phyloP scores from a whole-genome alignment of 2,888 invertebrate species.

The Nemurella pictetii region DNA sequence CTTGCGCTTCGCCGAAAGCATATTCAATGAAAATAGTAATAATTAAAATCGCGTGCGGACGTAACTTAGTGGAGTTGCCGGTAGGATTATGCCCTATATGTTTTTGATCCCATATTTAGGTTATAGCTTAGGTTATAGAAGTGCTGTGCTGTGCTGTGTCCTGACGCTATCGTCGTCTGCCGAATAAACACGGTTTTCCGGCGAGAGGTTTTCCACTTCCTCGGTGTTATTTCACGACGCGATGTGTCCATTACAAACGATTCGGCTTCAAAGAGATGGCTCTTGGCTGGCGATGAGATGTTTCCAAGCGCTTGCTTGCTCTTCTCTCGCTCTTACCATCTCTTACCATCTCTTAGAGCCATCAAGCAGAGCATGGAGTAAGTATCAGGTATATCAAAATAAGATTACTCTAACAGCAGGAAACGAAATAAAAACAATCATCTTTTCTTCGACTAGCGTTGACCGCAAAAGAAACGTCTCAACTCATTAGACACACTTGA shows the following conservation, averaged over 20 bases:
- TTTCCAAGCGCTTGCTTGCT: background rate
- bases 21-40: conserved; percentile 16
- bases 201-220: background rate
- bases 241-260: background rate
- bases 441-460: background rate
- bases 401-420: background rate
- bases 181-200: background rate
- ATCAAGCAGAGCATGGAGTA: background rate
- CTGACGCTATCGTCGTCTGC: background rate
- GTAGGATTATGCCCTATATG: background rate
- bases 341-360: too few relatives aligned
- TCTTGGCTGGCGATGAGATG: background rate
- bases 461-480: conserved; percentile 19
- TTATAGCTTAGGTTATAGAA: too few relatives aligned
- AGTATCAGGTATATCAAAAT: background rate
- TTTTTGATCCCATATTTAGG: background rate
- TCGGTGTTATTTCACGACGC: background rate
- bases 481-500: conserved; percentile 11
- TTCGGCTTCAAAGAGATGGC: background rate
- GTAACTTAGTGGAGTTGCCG: background rate
- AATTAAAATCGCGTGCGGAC: background rate
- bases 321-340: background rate
- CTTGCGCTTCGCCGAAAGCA: background rate
- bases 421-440: background rate
- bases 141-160: background rate